Evolutionary conservation across 1,140 invertebrate genomes (phyloP), one percentile per base, ranked within the genome.

Genomic region (Drosophila yakuba): DNA sequence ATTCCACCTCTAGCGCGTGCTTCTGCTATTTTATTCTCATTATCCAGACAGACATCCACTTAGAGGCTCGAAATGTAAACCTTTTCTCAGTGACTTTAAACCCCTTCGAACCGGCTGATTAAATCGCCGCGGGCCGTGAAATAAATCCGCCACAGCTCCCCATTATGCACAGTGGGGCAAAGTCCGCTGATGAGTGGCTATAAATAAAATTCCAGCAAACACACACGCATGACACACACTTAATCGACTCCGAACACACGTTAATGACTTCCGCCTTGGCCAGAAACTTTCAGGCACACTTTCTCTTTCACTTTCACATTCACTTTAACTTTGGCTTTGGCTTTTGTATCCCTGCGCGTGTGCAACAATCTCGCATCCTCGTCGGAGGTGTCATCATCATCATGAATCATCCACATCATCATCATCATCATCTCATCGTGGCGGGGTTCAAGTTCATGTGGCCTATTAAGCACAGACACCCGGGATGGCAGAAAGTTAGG

Each of bases 401-500:
- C 60, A 62, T 62, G 25, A 25, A 25, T 25, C 25, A 25, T 25
- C 54, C 3, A 11, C 41, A 51, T 72, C 47, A 28, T 48, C 54
- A 3, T 17, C 39, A 51, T 72, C 47, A 48, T 48, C 59, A 32
- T 62, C 36, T 32, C 36, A 32, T 20, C 25, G 17, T 58, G 60
- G 25, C 60, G 50, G 52, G 75, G 69, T 88, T 88, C 83, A 86
- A 86, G 83, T 88, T 86, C 78, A 78, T 82, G 75, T 78, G 79
- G 78, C 83, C 82, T 79, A 88, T 86, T 86, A 79, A 79, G 74
- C 54, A 41, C 56, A 85, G 81, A 73, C 73, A 74, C 76, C 47
- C 57, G 58, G 67, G 79, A 73, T 66, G 75, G 61, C 50, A 45
- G 15, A 71, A 78, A 67, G 80, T 73, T 80, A 52, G 66, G 80